These are phyloP conservation scores for Trachemys scripta DNA, from an alignment of 2,113 vertebrate genomes.

Conservation along the genomic window DNA sequence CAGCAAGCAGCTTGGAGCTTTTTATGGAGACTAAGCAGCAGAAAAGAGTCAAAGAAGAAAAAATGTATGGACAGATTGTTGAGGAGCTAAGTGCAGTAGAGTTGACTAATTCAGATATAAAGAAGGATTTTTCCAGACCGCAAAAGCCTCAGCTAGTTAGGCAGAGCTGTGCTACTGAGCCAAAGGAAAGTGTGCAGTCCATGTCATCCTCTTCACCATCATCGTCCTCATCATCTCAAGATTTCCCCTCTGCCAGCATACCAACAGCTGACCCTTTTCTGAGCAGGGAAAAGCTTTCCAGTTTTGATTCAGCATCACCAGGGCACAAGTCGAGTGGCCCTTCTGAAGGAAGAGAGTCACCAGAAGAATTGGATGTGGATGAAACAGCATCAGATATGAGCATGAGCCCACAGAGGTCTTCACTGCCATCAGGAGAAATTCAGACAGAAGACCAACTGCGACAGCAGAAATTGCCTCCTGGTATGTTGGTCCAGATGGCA, in stretches of 20 bases:
- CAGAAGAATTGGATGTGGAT: slow-evolving; percentile 92
- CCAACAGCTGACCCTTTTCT: slow-evolving; percentile 77
- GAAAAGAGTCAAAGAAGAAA: slow-evolving; percentile 96
- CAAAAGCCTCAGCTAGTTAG: slow-evolving; percentile 85
- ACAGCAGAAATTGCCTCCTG: slow-evolving; percentile 82
- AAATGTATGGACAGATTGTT: slow-evolving; percentile 97
- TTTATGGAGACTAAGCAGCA: slow-evolving; percentile 96
- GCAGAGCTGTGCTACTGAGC: slow-evolving; percentile 87
- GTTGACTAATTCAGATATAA: slow-evolving; percentile 89
- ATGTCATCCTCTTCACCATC: slow-evolving; percentile 80
- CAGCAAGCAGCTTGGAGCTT: slow-evolving; percentile 94
- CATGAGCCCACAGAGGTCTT: slow-evolving; percentile 87
- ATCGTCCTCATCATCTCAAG: slow-evolving; percentile 86
- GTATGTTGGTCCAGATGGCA: slow-evolving; percentile 88
- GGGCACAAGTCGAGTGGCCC: slow-evolving; percentile 89
- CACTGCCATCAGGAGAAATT: slow-evolving; percentile 79
- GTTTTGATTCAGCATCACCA: slow-evolving; percentile 86
- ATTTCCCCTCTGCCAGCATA: slow-evolving; percentile 78
- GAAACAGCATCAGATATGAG: slow-evolving; percentile 86
- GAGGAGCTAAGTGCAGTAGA: slow-evolving; percentile 97
- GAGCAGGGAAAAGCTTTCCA: slow-evolving; percentile 80
- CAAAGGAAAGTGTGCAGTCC: slow-evolving; percentile 83
- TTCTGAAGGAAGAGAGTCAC: slow-evolving; percentile 87
- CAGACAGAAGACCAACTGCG: slow-evolving; percentile 79
- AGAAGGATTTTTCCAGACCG: slow-evolving; percentile 80